Percentiles rank a stretch among this genome's conserved stretches.
Conservation (phyloP, 2,797 vertebrate species). For the Chloroceryle inda region DNA sequence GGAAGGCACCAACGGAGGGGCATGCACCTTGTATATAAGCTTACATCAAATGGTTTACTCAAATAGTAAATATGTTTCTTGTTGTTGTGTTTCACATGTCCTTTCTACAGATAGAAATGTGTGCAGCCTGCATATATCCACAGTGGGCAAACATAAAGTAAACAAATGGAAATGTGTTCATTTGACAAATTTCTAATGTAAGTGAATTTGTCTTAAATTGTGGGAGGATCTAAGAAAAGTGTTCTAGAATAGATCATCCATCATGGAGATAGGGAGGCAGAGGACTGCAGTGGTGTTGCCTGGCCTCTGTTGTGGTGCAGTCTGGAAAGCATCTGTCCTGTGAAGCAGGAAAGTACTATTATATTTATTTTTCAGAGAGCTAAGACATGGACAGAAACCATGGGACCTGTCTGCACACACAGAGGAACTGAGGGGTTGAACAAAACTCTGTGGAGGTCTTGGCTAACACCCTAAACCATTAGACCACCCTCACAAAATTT, state of each 20-base stretch:
- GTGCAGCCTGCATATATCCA: neutral
- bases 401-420: rapidly evolving
- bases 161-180: neutral
- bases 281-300: neutral
- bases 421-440: neutral
- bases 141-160: neutral
- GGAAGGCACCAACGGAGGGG: neutral
- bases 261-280: neutral
- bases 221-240: neutral
- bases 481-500: conserved; percentile 6
- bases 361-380: neutral
- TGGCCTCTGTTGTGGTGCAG: neutral
- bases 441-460: neutral
- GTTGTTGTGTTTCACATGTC: neutral
- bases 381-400: neutral
- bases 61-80: neutral
- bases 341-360: neutral
- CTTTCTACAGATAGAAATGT: neutral
- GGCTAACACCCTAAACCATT: neutral
- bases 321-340: neutral
- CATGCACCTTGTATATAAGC: neutral
- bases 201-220: neutral
- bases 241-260: neutral
- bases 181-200: neutral
- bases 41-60: neutral